Evolutionary conservation across 2,797 vertebrate genomes (phyloP).

Genomic region (Simalia tracyae): DNA sequence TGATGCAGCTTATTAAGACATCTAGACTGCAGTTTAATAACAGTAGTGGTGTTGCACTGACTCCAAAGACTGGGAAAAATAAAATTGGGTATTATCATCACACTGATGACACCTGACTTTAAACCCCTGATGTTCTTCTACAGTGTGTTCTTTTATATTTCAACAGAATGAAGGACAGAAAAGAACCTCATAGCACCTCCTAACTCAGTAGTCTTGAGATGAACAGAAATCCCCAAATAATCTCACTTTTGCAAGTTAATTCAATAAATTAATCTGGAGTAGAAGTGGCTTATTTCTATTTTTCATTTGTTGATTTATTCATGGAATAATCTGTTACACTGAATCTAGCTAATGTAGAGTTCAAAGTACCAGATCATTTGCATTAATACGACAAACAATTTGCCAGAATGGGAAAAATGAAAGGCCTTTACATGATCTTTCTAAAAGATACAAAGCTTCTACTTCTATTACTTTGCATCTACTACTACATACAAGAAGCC

Average conservation of each 20-base stretch:
- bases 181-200: not conserved
- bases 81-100: not conserved
- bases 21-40: not conserved
- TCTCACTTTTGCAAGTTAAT: not conserved
- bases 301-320: not conserved
- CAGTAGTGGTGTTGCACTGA: not conserved
- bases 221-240: not conserved
- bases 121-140: not conserved
- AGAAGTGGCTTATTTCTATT: not conserved
- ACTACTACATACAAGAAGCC: not conserved
- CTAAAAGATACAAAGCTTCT: not conserved
- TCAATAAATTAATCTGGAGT: not conserved
- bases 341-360: not conserved
- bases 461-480: not conserved
- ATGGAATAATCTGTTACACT: not conserved
- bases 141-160: not conserved
- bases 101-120: not conserved
- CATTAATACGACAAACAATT: not conserved
- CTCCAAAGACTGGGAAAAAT: not conserved
- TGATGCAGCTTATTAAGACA: not conserved
- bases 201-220: not conserved
- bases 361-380: not conserved
- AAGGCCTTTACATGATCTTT: not conserved
- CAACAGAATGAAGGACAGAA: not conserved
- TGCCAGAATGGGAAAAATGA: not conserved